Conservation (phyloP, 2,888 invertebrate genomes). For the Eucera pruinosa region DNA sequence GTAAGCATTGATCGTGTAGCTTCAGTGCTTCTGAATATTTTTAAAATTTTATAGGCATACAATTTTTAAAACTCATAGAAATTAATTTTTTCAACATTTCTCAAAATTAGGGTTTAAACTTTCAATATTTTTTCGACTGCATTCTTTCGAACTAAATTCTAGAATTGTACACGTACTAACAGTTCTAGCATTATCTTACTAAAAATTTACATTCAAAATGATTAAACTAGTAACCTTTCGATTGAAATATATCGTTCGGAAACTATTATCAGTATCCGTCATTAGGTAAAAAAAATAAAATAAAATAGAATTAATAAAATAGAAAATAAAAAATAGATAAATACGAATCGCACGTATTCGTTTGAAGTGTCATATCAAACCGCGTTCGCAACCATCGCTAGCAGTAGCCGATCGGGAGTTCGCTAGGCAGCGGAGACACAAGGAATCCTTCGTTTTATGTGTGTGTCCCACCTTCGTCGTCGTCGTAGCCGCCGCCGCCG, state of each 20-base stretch:
- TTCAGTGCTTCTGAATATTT: background rate
- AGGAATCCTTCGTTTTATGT: slow-evolving; percentile 75
- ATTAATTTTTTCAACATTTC: background rate
- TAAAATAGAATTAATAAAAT: background rate
- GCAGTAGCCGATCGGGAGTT: slow-evolving; percentile 75
- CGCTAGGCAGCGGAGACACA: slow-evolving; percentile 73
- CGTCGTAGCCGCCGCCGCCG: slow-evolving; percentile 45
- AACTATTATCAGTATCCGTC: too few species aligned
- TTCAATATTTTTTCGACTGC: too few species aligned
- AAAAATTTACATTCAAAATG: background rate
- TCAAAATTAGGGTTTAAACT: background rate
- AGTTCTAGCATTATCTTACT: too few species aligned
- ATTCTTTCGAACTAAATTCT: background rate
- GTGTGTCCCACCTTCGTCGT: slow-evolving; percentile 67
- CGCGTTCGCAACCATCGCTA: slow-evolving; percentile 70
- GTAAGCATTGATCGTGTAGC: too few species aligned
- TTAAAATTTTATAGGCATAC: too few species aligned
- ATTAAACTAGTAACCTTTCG: background rate
- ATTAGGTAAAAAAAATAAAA: background rate
- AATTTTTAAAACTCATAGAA: background rate
- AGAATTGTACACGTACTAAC: background rate
- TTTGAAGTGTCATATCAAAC: slow-evolving; percentile 6
- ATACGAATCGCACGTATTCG: background rate
- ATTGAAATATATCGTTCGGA: too few species aligned
- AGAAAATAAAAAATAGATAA: background rate